Percentiles rank a stretch among this genome's conserved stretches.
Evolutionary conservation across 2,797 vertebrate species (phyloP).

Genomic region (Pseudopleuronectes americanus): DNA sequence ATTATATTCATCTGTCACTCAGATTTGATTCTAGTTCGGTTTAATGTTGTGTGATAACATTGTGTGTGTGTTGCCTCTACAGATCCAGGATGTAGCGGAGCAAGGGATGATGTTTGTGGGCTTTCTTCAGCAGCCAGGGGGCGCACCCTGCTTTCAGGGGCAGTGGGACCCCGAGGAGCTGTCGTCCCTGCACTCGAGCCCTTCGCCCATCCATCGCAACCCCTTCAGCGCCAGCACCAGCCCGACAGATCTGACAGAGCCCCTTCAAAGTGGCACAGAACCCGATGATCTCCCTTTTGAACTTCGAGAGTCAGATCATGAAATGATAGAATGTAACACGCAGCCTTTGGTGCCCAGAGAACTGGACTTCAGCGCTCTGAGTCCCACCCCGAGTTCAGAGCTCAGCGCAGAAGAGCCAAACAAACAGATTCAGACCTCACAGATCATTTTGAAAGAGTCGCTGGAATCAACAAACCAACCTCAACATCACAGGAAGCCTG

Average conservation of each 20-base stretch:
- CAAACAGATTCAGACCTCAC: conserved; percentile 28
- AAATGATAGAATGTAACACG: conserved; percentile 10
- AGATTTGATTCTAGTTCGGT: conserved; percentile 24
- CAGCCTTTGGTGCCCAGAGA: conserved; percentile 19
- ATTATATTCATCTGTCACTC: conserved; percentile 40
- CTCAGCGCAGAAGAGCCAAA: conserved; percentile 9
- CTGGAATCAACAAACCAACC: conserved; percentile 21
- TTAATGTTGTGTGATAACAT: conserved; percentile 20
- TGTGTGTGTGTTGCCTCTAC: conserved; percentile 39
- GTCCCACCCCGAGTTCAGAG: conserved; percentile 17
- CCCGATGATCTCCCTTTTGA: conserved; percentile 24
- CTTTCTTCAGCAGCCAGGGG: conserved; percentile 89
- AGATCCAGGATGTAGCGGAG: conserved; percentile 95
- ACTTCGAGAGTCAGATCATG: conserved; percentile 20
- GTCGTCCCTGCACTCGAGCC: conserved; percentile 84
- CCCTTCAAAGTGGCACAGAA: conserved; percentile 19
- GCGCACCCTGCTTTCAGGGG: conserved; percentile 71
- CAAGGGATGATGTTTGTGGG: conserved; percentile 93
- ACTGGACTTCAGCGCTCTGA: conserved; percentile 32
- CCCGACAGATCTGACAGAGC: conserved; percentile 59
- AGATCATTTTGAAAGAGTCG: conserved; percentile 28
- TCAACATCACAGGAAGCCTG: conserved; percentile 22
- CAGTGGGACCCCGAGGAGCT: conserved; percentile 78
- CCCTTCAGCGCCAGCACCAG: conserved; percentile 69
- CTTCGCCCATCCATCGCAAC: conserved; percentile 79